These are phyloP conservation scores for Brachyopa scutellaris DNA, from an alignment of 2,888 invertebrate species.

Conservation along the genomic window DNA sequence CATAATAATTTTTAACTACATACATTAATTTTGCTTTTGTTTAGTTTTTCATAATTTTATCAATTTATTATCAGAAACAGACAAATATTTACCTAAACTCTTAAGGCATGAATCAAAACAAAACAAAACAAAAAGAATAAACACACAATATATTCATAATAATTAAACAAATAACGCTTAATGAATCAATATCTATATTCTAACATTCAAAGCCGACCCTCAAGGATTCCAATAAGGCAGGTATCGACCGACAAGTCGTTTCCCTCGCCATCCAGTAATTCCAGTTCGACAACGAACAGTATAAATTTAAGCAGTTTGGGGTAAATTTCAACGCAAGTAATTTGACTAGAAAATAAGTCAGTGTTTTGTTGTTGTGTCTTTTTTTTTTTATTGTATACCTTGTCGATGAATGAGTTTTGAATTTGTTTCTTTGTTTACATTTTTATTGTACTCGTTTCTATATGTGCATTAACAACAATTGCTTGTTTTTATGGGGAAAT, in stretches of 20 bases:
- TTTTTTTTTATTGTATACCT: slow-evolving; percentile 33
- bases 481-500: slow-evolving; percentile 17
- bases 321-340: slow-evolving; percentile 77
- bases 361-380: slow-evolving; percentile 51
- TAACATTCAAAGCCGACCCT: slow-evolving; percentile 77
- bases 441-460: slow-evolving; percentile 28
- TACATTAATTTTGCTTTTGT: slow-evolving; percentile 65
- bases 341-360: slow-evolving; percentile 54
- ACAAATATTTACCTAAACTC: no score
- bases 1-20: slow-evolving; percentile 58
- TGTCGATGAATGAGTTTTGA: slow-evolving; percentile 48
- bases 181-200: slow-evolving; percentile 40
- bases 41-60: slow-evolving; percentile 30
- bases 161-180: slow-evolving; percentile 7
- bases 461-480: slow-evolving; percentile 47
- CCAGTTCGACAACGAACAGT: slow-evolving; percentile 77
- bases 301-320: slow-evolving; percentile 80
- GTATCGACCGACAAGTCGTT: slow-evolving; percentile 80
- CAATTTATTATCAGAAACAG: slow-evolving; percentile 13
- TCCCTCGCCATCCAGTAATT: slow-evolving; percentile 80
- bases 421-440: slow-evolving; percentile 34
- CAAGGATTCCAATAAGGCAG: slow-evolving; percentile 81
- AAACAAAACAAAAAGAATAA: background rate
- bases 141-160: background rate
- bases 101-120: background rate